Conservation (phyloP, 2,113 vertebrate genomes). For the human region GRCh38 chr2:69947501-69948000, state of each 20-base stretch:
- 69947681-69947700: background rate
- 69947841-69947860: background rate
- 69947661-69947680: background rate
- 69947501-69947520: background rate
- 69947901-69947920: slow-evolving; percentile 14
- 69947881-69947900: background rate
- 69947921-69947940: background rate
- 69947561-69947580: background rate
- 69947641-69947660: background rate
- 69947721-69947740: background rate
- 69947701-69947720: background rate
- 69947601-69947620: background rate
- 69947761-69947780: background rate
- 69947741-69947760: background rate
- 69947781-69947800: slow-evolving; percentile 18
- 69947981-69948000: background rate
- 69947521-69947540: background rate
- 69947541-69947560: slow-evolving; percentile 1
- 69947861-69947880: background rate
- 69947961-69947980: background rate
- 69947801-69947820: background rate
- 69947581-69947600: background rate
- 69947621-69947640: background rate
- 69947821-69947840: background rate
- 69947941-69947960: background rate